These are phyloP conservation scores for Volucella bombylans DNA, from an alignment of 2,888 invertebrate genomes.

Conservation along the genomic window DNA sequence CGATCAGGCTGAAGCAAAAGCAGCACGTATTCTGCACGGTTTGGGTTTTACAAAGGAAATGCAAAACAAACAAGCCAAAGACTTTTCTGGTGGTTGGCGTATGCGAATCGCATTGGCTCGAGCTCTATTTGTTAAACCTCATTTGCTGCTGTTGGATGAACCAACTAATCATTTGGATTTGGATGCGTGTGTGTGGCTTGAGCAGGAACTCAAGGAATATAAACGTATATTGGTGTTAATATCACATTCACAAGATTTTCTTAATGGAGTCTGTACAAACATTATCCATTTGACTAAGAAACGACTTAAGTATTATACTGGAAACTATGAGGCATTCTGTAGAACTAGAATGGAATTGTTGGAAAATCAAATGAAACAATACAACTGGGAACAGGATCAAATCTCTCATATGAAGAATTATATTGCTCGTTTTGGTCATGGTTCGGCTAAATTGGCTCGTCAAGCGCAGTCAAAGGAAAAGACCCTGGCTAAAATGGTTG, in stretches of 20 bases:
- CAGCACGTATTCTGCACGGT: slow-evolving; percentile 97
- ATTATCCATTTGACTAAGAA: slow-evolving; percentile 97
- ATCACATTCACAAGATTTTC: slow-evolving; percentile 99
- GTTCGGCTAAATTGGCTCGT: slow-evolving; percentile 98
- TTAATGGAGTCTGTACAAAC: slow-evolving; percentile 98
- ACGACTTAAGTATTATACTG: slow-evolving; percentile 96
- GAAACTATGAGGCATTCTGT: slow-evolving; percentile 98
- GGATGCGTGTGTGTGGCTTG: slow-evolving; percentile 99
- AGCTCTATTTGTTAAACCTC: slow-evolving; percentile 98
- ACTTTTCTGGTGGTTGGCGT: slow-evolving; percentile 97
- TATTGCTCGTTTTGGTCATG: slow-evolving; percentile 99
- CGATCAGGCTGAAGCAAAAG: slow-evolving; percentile 96
- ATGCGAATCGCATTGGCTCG: slow-evolving; percentile 99
- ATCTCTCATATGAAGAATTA: slow-evolving; percentile 99
- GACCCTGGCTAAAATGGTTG: slow-evolving; percentile 99
- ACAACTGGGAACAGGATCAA: slow-evolving; percentile 99
- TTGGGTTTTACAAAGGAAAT: slow-evolving; percentile 94
- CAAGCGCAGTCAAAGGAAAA: slow-evolving; percentile 99
- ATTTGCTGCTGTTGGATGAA: slow-evolving; percentile 96
- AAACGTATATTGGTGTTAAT: slow-evolving; percentile 98
- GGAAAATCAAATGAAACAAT: slow-evolving; percentile 99
- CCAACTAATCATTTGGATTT: slow-evolving; percentile 99
- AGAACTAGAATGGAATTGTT: slow-evolving; percentile 96
- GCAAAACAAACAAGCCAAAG: slow-evolving; percentile 93
- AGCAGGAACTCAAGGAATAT: slow-evolving; percentile 97